phyloP scores from a whole-genome alignment of 2,113 vertebrate species.

The Rattus rattus region DNA sequence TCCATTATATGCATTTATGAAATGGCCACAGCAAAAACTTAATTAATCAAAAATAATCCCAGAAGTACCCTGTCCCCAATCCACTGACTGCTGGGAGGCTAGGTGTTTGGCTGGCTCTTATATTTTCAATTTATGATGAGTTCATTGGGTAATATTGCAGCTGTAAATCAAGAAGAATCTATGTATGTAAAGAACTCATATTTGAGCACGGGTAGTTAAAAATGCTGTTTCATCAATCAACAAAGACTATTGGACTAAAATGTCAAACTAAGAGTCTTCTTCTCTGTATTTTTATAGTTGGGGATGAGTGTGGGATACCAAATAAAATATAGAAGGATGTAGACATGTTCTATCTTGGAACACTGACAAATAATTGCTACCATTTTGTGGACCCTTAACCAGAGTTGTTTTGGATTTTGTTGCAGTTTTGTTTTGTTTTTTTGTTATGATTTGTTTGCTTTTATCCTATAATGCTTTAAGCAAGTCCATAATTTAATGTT shows the following conservation, averaged over 20 bases:
- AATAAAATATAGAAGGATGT: background rate
- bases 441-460: background rate
- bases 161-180: background rate
- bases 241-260: background rate
- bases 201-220: background rate
- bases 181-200: background rate
- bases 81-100: too few relatives aligned
- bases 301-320: background rate
- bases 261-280: background rate
- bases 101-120: background rate
- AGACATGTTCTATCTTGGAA: background rate
- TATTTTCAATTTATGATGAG: background rate
- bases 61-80: background rate
- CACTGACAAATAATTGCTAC: background rate
- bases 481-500: background rate
- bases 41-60: background rate
- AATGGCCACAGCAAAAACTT: background rate
- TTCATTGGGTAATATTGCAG: background rate
- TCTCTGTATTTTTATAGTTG: background rate
- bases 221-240: background rate
- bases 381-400: background rate
- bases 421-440: too few relatives aligned
- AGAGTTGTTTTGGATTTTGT: too few relatives aligned
- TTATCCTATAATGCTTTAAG: background rate
- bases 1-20: background rate